phyloP scores from a whole-genome alignment of 2,888 invertebrate species.

The Exocentrus adspersus region DNA sequence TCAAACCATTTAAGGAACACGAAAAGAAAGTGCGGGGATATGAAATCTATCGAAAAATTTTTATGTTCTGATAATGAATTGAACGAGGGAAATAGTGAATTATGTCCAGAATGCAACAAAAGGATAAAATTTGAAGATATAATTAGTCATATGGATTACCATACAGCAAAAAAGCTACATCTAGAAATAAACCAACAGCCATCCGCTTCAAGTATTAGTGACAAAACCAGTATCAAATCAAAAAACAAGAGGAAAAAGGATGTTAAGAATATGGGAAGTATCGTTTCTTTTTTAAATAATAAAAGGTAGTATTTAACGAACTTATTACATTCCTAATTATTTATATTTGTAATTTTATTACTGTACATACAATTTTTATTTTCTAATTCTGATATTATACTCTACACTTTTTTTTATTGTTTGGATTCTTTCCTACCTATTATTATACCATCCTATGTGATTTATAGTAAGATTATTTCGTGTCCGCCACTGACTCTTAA shows the following conservation, averaged over 20 bases:
- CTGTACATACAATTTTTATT: no score
- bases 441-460: no score
- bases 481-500: no score
- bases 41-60: constrained; percentile 42
- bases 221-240: constrained; percentile 9
- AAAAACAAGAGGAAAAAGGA: constrained; percentile 19
- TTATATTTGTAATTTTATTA: neutral
- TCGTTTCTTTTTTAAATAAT: constrained; percentile 24
- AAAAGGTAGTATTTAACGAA: neutral
- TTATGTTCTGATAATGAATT: constrained; percentile 50
- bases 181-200: constrained; percentile 67
- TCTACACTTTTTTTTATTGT: no score
- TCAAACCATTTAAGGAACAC: constrained; percentile 32
- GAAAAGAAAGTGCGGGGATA: constrained; percentile 30
- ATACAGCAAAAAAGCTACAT: constrained; percentile 82
- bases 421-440: no score
- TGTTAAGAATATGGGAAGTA: constrained; percentile 15
- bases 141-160: constrained; percentile 81
- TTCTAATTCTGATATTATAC: no score
- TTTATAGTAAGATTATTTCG: no score
- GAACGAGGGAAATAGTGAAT: constrained; percentile 43
- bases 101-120: constrained; percentile 75
- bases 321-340: neutral
- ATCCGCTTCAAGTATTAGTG: neutral
- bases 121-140: constrained; percentile 68